phyloP scores from a whole-genome alignment of 2,113 vertebrate genomes.

The Rissa tridactyla region DNA sequence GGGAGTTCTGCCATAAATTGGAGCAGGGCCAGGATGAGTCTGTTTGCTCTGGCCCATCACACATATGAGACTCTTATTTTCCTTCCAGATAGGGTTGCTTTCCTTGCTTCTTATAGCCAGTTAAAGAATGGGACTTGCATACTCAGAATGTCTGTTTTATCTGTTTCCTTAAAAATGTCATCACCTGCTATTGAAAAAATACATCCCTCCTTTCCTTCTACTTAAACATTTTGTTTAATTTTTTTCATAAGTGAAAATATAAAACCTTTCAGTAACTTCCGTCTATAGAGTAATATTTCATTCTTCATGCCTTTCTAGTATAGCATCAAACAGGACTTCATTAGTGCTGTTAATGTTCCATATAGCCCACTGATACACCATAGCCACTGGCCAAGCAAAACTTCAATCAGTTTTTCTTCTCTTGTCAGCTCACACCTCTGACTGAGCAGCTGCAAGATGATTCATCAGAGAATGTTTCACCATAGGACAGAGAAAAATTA shows the following conservation, averaged over 20 bases:
- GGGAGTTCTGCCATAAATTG: not conserved
- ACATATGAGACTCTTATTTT: not conserved
- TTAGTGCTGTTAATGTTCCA: conserved; percentile 19
- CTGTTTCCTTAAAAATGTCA: not conserved
- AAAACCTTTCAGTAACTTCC: not conserved
- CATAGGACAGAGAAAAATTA: conserved; percentile 11
- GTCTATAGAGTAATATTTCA: not conserved
- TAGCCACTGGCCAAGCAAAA: conserved; percentile 46
- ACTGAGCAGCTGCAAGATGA: conserved; percentile 50
- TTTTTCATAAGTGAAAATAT: not conserved
- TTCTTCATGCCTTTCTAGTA: conserved; percentile 14
- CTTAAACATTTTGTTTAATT: not conserved
- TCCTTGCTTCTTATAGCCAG: not conserved
- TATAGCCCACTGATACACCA: not conserved
- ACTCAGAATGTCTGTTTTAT: not conserved
- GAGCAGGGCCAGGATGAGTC: not conserved
- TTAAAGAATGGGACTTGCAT: not conserved
- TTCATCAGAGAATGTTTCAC: conserved; percentile 28
- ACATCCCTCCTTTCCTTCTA: not conserved
- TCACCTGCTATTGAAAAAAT: not conserved
- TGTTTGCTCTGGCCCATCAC: not conserved
- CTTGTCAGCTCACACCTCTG: conserved; percentile 47
- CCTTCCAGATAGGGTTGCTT: not conserved
- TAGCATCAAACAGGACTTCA: conserved; percentile 24
- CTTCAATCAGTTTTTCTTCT: conserved; percentile 50